phyloP scores from a whole-genome alignment of 2,113 vertebrate genomes.

The Dromaius novaehollandiae region DNA sequence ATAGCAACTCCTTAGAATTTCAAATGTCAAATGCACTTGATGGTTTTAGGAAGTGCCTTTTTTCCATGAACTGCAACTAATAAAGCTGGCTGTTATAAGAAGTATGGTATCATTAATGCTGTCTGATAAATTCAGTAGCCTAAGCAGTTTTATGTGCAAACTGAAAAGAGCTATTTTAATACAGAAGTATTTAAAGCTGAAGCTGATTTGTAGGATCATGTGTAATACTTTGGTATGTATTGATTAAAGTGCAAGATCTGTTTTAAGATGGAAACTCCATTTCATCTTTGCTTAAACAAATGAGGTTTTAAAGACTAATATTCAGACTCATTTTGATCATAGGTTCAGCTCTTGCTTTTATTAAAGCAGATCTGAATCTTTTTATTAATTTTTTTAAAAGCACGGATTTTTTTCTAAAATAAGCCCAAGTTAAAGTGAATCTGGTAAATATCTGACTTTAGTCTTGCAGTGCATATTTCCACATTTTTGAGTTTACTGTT shows the following conservation, averaged over 20 bases:
- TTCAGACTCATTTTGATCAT: background rate
- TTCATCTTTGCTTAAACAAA: background rate
- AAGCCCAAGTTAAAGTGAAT: background rate
- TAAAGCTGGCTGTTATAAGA: background rate
- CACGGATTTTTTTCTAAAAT: background rate
- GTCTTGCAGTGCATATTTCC: too few relatives aligned
- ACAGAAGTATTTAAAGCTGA: conserved; percentile 8
- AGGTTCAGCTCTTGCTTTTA: background rate
- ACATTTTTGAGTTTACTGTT: background rate
- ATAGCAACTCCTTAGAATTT: conserved; percentile 9
- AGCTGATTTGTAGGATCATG: background rate
- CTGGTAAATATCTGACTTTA: too few relatives aligned
- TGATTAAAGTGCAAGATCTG: background rate
- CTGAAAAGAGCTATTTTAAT: background rate
- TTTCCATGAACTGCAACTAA: conserved; percentile 19
- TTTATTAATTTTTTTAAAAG: background rate
- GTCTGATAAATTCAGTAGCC: background rate
- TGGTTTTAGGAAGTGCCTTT: conserved; percentile 9
- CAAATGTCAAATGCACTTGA: conserved; percentile 9
- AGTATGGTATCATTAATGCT: background rate
- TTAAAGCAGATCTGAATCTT: background rate
- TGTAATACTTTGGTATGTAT: background rate
- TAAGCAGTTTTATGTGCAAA: background rate
- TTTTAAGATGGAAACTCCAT: background rate
- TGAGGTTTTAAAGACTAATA: background rate